phyloP scores from a whole-genome alignment of 2,797 vertebrate species.

The Pipistrellus pipistrellus region DNA sequence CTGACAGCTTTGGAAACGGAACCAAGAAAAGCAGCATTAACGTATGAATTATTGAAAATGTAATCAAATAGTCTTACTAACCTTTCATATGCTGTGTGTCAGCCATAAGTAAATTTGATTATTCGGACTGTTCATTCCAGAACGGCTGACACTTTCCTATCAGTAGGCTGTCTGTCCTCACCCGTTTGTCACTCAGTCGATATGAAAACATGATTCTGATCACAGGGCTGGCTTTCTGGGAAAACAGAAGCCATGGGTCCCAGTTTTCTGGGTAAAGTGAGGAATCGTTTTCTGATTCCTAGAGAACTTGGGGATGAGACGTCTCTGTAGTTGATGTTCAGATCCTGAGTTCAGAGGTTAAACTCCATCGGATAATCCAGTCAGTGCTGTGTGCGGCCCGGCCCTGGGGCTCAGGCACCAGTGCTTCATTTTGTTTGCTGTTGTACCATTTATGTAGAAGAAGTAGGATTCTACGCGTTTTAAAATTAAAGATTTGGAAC shows the following conservation, averaged over 20 bases:
- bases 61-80: background rate
- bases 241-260: background rate
- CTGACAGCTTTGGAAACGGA: slow-evolving; percentile 41
- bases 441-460: slow-evolving; percentile 9
- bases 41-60: background rate
- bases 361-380: background rate
- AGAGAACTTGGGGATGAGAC: background rate
- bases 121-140: background rate
- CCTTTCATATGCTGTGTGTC: background rate
- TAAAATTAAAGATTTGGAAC: background rate
- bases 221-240: background rate
- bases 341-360: background rate
- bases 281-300: slow-evolving; percentile 36
- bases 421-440: slow-evolving; percentile 6
- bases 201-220: slow-evolving; percentile 45
- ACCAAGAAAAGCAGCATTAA: background rate
- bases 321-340: background rate
- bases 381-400: background rate
- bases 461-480: background rate
- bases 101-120: slow-evolving; percentile 40
- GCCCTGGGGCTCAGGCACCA: background rate
- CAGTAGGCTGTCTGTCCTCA: background rate
- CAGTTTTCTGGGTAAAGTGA: slow-evolving; percentile 6
- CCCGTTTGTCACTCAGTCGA: background rate
- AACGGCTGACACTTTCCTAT: background rate